Base-by-base conservation (phyloP, 2,888 invertebrate species). In the Catocala sponsa region DNA sequence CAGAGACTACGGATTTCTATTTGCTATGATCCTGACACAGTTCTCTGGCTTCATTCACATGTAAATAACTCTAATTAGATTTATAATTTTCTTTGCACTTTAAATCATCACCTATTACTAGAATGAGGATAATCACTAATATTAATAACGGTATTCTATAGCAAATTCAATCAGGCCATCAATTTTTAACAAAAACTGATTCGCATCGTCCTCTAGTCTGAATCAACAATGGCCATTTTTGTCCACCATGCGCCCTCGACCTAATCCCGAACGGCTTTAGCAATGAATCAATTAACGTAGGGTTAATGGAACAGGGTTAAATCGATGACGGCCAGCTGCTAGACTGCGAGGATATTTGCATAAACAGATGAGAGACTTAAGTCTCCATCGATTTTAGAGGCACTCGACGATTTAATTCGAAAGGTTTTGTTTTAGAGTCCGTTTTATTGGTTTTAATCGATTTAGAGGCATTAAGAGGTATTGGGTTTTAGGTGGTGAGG, bases 231-330 rank as follows among this genome's bases (percentile, higher is more conserved):
- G 32, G 2, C 25, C 33, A 49, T 75, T 75, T 75, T 70, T 57
- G 60, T 61, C 57, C 47, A 48, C 50, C 52, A 15, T 41, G 54
- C 46, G 65, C 60, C 63, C 55, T 62, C 63, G 13, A 57, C 60
- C 60, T 74, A 67, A 75, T 72, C 60, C 60, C 49, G 55, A 52
- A 46, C 51, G 61, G 75, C 62, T 74, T 74, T 72, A 48, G 53
- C 67, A 70, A 60, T 59, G 73, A 74, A 59, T 54, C 69, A 74
- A 76, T 76, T 76, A 76, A 73, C 74, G 52, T 65, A 59, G 69
- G 66, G 71, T 70, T 76, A 76, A 75, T 75, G 71, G 74, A 69
- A 75, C 59, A 69, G 74, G 64, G 63, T 72, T 76, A 65, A 68
- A 73, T 56, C 65, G 69, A 69, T 65, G 69, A 61, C 66, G 65